Evolutionary conservation across 1,140 invertebrate genomes (phyloP).

Genomic region (Lanistes nyassanus): DNA sequence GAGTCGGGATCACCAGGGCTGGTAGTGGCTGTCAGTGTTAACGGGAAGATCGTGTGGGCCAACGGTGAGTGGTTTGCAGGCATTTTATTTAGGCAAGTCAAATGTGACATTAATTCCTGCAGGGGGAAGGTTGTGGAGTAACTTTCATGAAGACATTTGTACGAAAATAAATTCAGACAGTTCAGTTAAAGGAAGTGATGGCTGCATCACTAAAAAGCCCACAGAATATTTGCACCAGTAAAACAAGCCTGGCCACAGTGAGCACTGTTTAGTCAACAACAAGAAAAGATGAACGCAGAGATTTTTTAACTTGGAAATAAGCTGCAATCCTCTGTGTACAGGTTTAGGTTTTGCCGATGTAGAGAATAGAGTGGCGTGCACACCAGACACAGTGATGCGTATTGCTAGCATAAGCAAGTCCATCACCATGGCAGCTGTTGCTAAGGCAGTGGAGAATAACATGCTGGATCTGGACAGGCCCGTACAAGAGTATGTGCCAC

Average conservation of each 20-base stretch:
- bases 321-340: constrained; percentile 36
- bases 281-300: neutral
- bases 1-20: constrained; percentile 71
- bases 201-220: neutral
- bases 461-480: constrained; percentile 73
- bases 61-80: constrained; percentile 60
- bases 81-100: neutral
- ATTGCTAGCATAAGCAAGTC: constrained; percentile 77
- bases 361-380: constrained; percentile 71
- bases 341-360: constrained; percentile 74
- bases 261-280: neutral
- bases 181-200: neutral
- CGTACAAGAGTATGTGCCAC: constrained; percentile 69
- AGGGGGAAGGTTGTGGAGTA: too few species aligned
- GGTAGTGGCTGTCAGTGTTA: constrained; percentile 70
- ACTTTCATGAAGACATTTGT: too few species aligned
- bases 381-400: constrained; percentile 71
- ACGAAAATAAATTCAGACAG: neutral
- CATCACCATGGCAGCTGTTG: constrained; percentile 72
- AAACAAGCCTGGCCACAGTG: too few species aligned
- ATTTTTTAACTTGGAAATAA: too few species aligned
- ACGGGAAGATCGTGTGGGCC: constrained; percentile 70
- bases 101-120: too few species aligned
- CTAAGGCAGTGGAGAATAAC: constrained; percentile 70
- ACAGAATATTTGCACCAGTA: neutral